Percentiles rank a stretch among this genome's conserved stretches.
These are phyloP conservation scores for Leptobrachium leishanense DNA, from an alignment of 2,113 vertebrate genomes.

Conservation along the genomic window DNA sequence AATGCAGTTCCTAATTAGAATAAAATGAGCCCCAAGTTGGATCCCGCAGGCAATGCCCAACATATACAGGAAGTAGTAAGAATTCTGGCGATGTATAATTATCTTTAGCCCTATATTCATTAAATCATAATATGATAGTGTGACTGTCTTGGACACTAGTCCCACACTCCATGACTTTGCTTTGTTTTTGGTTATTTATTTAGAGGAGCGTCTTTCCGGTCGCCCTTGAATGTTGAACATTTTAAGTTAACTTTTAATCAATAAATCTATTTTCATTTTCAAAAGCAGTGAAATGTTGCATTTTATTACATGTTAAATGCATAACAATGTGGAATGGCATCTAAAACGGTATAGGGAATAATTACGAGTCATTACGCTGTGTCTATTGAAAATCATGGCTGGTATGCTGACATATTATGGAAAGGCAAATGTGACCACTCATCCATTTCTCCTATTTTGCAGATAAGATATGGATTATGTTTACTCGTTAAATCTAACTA, in stretches of 20 bases:
- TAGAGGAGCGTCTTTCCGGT: not conserved
- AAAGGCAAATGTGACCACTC: conserved; percentile 6
- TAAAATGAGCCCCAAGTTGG: too few species aligned
- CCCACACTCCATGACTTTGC: not conserved
- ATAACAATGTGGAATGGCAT: conserved; percentile 21
- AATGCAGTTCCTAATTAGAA: too few species aligned
- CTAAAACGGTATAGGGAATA: conserved; percentile 26
- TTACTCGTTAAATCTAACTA: conserved; percentile 26
- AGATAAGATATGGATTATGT: conserved; percentile 36
- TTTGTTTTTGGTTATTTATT: not conserved
- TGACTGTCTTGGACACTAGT: too few species aligned
- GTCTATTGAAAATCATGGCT: conserved; percentile 31
- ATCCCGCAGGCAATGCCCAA: too few species aligned
- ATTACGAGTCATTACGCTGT: conserved; percentile 29
- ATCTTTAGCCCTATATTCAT: too few species aligned
- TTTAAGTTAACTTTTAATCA: conserved; percentile 38
- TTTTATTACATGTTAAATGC: conserved; percentile 35
- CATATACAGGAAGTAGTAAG: too few species aligned
- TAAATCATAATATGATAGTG: too few species aligned
- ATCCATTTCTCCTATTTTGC: conserved; percentile 24
- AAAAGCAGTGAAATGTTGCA: conserved; percentile 31
- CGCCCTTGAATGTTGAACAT: conserved; percentile 31
- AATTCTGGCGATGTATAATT: too few species aligned
- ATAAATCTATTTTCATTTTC: conserved; percentile 42
- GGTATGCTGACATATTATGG: conserved; percentile 20